Evolutionary conservation across 1,140 invertebrate genomes (phyloP), one percentile per base, ranked within the genome.

Genomic region (Trichogramma pretiosum): DNA sequence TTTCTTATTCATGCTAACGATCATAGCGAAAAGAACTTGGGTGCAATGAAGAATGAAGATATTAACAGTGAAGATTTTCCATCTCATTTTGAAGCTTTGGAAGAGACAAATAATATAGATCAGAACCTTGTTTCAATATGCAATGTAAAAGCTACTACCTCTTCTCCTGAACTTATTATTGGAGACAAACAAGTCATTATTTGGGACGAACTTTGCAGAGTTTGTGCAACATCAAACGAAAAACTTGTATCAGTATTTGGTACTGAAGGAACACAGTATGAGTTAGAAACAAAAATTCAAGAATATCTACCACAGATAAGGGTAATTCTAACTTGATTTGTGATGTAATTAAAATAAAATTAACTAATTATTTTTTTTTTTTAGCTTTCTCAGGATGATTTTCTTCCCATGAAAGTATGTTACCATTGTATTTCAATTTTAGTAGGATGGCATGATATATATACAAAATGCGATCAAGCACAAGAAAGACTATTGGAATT

Each of bases 361-460:
- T 44, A 42, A 34, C 23, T 41, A 35, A 17, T 30, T 45, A 40
- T 30, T 9, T 22, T 34, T 34, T 22, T 49, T 49, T 36, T 42
- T 34, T 33, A 52, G 77, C 68, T 84, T 32, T 54, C 64, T 2
- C 59, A 73, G 58, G 56, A 56, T 17, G 81, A 83, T 56, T 58
- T 52, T 10, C 62, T 83, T 46, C 81, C 81, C 2, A 55, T 72
- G 5, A 73, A 77, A 49, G 62, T 82, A 33, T 85, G 83, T 68
- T 77, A 74, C 54, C 73, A 77, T 42, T 85, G 83, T 59, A 74
- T 76, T 0, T 75, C 72, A 35, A 78, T 76, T 0, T 54, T 85
- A 16, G 56, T 82, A 26, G 73, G 78, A 0, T 84, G 79, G 77
- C 75, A 81, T 58, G 75, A 81, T 47, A 66, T 84, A 26, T n/a